Percentiles rank a stretch among this genome's conserved stretches.
Conservation (phyloP, 1,140 invertebrate genomes). For the Musca vetustissima region DNA sequence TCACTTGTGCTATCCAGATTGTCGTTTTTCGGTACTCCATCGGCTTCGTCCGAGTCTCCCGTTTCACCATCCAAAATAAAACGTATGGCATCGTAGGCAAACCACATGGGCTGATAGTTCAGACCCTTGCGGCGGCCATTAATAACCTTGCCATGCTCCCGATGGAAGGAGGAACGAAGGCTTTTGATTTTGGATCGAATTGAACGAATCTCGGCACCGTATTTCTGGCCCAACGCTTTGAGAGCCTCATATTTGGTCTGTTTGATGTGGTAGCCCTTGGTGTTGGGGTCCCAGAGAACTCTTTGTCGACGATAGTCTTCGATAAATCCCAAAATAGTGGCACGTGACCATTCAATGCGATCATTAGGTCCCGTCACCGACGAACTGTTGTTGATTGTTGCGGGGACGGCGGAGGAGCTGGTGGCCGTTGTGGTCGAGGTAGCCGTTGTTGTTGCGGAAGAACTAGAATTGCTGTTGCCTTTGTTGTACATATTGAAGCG, state of each 20-base stretch:
- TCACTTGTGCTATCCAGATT: not conserved
- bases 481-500: constrained; percentile 14
- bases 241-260: constrained; percentile 53
- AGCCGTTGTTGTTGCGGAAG: not conserved
- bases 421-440: not conserved
- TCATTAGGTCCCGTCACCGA: constrained; percentile 28
- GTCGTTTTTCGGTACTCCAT: constrained; percentile 24
- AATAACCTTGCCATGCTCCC: constrained; percentile 51
- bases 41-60: constrained; percentile 30
- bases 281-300: constrained; percentile 53
- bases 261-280: constrained; percentile 53
- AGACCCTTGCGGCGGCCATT: constrained; percentile 47
- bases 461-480: constrained; percentile 13
- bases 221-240: constrained; percentile 47
- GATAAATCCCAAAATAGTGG: constrained; percentile 50
- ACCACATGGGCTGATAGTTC: constrained; percentile 54
- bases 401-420: not conserved
- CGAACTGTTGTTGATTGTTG: not conserved
- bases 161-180: constrained; percentile 50
- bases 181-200: constrained; percentile 53
- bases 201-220: constrained; percentile 51
- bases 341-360: constrained; percentile 52
- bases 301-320: constrained; percentile 50
- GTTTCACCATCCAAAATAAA: constrained; percentile 50
- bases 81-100: constrained; percentile 52